Percentiles rank a stretch among this genome's conserved stretches.
These are phyloP conservation scores for Aleiodes leptofemur DNA, from an alignment of 2,888 invertebrate species.

Conservation along the genomic window DNA sequence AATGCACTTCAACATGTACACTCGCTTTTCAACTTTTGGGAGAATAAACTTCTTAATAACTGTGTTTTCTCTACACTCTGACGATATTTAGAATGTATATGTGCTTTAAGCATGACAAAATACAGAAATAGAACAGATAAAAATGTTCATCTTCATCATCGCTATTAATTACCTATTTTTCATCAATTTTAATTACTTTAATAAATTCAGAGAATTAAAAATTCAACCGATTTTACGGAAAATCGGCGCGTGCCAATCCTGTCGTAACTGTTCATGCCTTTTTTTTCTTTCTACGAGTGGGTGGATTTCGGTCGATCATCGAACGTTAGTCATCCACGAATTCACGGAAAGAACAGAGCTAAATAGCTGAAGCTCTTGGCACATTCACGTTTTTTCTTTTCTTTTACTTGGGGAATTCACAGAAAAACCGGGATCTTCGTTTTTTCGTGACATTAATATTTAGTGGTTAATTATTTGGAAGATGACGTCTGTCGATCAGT, in stretches of 20 bases:
- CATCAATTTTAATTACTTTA: background rate
- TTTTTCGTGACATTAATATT: too few species aligned
- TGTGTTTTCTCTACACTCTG: background rate
- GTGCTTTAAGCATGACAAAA: slow-evolving; percentile 61
- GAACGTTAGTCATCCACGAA: slow-evolving; percentile 26
- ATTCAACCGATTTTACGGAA: too few species aligned
- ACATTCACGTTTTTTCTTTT: background rate
- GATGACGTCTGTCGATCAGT: too few species aligned
- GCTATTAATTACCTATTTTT: slow-evolving; percentile 31
- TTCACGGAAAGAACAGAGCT: slow-evolving; percentile 28
- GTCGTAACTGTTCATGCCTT: slow-evolving; percentile 28
- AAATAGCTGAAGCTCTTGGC: slow-evolving; percentile 2
- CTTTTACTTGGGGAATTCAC: background rate
- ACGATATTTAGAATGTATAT: slow-evolving; percentile 53
- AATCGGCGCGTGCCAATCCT: slow-evolving; percentile 38
- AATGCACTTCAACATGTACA: slow-evolving; percentile 45
- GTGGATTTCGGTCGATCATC: slow-evolving; percentile 42
- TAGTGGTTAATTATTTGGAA: too few species aligned
- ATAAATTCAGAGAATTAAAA: too few species aligned
- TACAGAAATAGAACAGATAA: slow-evolving; percentile 64
- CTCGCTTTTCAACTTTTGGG: background rate
- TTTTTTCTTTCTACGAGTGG: slow-evolving; percentile 26
- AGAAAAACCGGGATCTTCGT: too few species aligned
- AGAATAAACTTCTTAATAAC: too few species aligned
- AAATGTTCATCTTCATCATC: slow-evolving; percentile 28